phyloP scores from a whole-genome alignment of 2,797 vertebrate species.

The Petrocephalus schoutedeni region DNA sequence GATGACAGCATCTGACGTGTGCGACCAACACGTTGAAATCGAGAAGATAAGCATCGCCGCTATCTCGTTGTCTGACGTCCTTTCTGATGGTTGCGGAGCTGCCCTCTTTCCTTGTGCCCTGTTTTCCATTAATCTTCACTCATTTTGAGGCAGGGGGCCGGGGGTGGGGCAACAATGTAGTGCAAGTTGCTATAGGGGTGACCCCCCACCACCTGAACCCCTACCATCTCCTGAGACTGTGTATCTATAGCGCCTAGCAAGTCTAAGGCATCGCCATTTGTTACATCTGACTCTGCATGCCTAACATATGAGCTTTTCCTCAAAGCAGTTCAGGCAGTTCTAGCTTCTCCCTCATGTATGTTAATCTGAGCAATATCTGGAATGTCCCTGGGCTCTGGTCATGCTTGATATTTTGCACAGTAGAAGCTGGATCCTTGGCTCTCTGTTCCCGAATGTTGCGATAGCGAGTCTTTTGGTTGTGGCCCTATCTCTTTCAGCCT shows the following conservation, averaged over 20 bases:
- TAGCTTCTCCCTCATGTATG: not conserved
- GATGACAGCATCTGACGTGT: not conserved
- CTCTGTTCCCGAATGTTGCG: not conserved
- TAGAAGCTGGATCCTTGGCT: not conserved
- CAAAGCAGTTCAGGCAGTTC: not conserved
- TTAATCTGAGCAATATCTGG: not conserved
- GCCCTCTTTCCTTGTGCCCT: not conserved
- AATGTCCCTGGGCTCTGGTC: not conserved
- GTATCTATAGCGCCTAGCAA: not conserved
- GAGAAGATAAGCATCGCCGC: not conserved
- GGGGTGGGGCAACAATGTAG: not conserved
- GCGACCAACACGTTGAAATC: not conserved
- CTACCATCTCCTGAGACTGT: not conserved
- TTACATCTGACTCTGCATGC: not conserved
- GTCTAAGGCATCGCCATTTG: not conserved
- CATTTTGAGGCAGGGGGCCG: not conserved
- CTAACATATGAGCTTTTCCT: not conserved
- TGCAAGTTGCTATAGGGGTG: not conserved
- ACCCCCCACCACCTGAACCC: not conserved
- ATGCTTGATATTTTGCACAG: not conserved
- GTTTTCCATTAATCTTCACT: not conserved
- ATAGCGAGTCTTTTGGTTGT: not conserved
- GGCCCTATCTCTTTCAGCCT: not conserved
- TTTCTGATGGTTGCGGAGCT: not conserved
- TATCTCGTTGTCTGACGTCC: not conserved